Conservation (phyloP, 2,888 invertebrate species). For the Ophion costatus region DNA sequence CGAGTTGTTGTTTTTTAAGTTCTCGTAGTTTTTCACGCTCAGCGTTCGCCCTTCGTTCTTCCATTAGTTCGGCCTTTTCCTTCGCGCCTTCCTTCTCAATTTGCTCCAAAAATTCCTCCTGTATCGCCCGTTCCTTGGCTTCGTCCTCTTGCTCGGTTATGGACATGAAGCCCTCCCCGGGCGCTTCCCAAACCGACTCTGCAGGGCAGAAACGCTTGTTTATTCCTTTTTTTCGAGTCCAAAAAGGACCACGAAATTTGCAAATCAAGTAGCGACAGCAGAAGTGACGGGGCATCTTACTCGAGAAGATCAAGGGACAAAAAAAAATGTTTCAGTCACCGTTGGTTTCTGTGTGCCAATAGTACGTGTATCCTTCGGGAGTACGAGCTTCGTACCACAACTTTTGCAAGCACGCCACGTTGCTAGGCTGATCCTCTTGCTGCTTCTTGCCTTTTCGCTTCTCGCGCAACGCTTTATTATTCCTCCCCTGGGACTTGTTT, state of each 20-base stretch:
- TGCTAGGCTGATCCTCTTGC: constrained; percentile 68
- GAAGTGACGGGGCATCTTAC: neutral
- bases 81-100: constrained; percentile 84
- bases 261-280: neutral
- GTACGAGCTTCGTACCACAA: constrained; percentile 92
- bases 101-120: constrained; percentile 83
- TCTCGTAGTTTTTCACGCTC: constrained; percentile 78
- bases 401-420: constrained; percentile 76
- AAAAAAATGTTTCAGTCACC: constrained; percentile 84
- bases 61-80: constrained; percentile 81
- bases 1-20: constrained; percentile 82
- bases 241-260: neutral
- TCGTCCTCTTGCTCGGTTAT: constrained; percentile 87
- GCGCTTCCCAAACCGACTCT: constrained; percentile 92
- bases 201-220: constrained; percentile 30
- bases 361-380: constrained; percentile 92
- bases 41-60: constrained; percentile 78
- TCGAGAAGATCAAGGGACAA: neutral
- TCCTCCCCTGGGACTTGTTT: constrained; percentile 74
- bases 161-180: constrained; percentile 89
- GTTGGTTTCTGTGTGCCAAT: constrained; percentile 93
- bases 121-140: constrained; percentile 84
- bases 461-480: constrained; percentile 66
- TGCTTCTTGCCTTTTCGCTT: constrained; percentile 78
- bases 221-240: neutral